A percentile compares a stretch with the other conserved stretches of the same genome.
Conservation (phyloP, 2,888 invertebrate genomes). For the Tiphia femorata region DNA sequence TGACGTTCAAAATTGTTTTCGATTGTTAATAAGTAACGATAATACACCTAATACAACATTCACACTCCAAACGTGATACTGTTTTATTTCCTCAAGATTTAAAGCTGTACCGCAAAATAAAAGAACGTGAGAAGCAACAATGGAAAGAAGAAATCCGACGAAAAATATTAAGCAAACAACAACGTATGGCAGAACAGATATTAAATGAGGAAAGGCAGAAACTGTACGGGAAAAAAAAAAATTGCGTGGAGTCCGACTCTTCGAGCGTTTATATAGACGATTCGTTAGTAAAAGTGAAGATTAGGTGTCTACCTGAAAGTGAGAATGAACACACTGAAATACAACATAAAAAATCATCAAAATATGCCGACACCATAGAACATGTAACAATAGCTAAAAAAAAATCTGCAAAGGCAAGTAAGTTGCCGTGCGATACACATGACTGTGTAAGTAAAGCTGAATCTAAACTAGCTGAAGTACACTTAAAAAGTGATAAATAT, state of each 20-base stretch:
- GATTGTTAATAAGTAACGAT: not conserved
- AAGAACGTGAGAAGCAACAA: constrained; percentile 71
- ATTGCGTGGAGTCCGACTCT: constrained; percentile 16
- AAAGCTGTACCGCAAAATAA: constrained; percentile 73
- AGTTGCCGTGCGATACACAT: not conserved
- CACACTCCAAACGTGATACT: constrained; percentile 5
- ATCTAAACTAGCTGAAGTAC: not conserved
- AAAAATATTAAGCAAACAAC: constrained; percentile 54
- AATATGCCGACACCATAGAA: not conserved
- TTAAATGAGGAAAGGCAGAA: constrained; percentile 27
- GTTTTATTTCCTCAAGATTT: constrained; percentile 72
- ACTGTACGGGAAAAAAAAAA: not conserved
- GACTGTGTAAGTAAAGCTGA: not conserved
- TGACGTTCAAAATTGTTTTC: not conserved
- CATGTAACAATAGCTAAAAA: not conserved
- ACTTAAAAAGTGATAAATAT: too few species aligned
- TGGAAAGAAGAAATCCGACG: constrained; percentile 58
- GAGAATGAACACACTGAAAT: constrained; percentile 28
- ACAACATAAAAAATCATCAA: not conserved
- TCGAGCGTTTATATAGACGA: constrained; percentile 29
- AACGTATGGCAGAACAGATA: constrained; percentile 41
- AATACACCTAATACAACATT: not conserved
- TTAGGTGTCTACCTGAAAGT: constrained; percentile 45
- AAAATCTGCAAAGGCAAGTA: not conserved
- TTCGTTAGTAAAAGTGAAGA: constrained; percentile 51